Conservation (phyloP, 1,140 invertebrate species). For the Sycobia sp. region DNA sequence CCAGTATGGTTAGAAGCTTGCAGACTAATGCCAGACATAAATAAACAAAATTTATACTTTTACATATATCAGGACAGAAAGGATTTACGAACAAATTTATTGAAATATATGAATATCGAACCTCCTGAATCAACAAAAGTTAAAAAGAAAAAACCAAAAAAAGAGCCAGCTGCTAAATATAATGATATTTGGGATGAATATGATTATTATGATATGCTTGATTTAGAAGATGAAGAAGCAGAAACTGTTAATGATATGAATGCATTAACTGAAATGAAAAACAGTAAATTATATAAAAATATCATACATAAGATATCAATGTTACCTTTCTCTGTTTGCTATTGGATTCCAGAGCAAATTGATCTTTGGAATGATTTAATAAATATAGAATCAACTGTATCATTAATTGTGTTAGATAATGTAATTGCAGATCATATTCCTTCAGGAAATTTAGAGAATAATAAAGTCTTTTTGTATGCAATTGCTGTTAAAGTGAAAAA, state of each 20-base stretch:
- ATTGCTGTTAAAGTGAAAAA: constrained; percentile 14
- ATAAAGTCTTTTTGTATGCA: constrained; percentile 17
- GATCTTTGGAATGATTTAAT: constrained; percentile 18
- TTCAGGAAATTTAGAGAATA: constrained; percentile 14
- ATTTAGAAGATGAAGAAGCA: constrained; percentile 1
- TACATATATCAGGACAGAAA: constrained; percentile 24
- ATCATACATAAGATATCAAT: constrained; percentile 24
- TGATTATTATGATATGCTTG: constrained; percentile 25
- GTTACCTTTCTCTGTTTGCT: constrained; percentile 20
- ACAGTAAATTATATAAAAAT: constrained; percentile 17
- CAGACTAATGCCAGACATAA: constrained; percentile 17
- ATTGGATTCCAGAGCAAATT: constrained; percentile 27
- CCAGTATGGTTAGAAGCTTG: constrained; percentile 19
- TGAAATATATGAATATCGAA: constrained; percentile 24
- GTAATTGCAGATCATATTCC: constrained; percentile 16
- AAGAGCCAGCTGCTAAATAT: background rate
- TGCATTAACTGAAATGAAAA: constrained; percentile 7
- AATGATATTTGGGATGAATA: constrained; percentile 23
- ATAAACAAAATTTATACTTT: constrained; percentile 19
- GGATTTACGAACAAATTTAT: constrained; percentile 11
- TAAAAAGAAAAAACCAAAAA: constrained; percentile 6
- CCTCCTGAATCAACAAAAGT: background rate
- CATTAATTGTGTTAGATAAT: constrained; percentile 22
- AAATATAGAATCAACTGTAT: constrained; percentile 11
- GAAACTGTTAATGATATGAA: constrained; percentile 6